Evolutionary conservation across 2,113 vertebrate species (phyloP).

Genomic region (Labrus mixtus): DNA sequence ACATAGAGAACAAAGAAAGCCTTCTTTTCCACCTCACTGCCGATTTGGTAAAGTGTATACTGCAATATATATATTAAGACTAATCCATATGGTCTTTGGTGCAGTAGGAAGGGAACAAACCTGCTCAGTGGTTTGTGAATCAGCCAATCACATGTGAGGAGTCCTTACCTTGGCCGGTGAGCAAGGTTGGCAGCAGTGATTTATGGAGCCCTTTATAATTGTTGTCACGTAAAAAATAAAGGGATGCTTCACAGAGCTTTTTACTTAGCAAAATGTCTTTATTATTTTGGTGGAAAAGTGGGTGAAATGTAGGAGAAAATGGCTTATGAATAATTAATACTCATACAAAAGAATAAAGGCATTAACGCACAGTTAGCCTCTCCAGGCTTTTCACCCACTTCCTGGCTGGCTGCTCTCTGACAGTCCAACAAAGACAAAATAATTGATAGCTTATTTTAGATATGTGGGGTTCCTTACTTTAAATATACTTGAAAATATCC

Average conservation of each 20-base stretch:
- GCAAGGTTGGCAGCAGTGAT: slow-evolving; percentile 65
- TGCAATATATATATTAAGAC: neutral
- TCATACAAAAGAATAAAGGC: slow-evolving; percentile 66
- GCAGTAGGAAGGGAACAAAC: slow-evolving; percentile 33
- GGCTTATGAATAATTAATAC: slow-evolving; percentile 67
- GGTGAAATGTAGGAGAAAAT: slow-evolving; percentile 67
- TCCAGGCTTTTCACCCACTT: slow-evolving; percentile 24
- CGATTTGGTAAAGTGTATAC: too few species aligned
- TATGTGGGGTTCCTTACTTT: slow-evolving; percentile 24
- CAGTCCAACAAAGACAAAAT: slow-evolving; percentile 45
- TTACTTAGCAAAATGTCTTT: slow-evolving; percentile 64
- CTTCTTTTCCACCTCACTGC: too few species aligned
- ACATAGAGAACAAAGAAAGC: too few species aligned
- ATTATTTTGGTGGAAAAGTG: slow-evolving; percentile 64
- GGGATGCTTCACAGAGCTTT: slow-evolving; percentile 75
- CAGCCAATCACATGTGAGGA: slow-evolving; percentile 60
- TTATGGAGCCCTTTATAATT: slow-evolving; percentile 74
- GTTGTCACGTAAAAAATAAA: slow-evolving; percentile 78
- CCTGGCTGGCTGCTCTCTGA: slow-evolving; percentile 35
- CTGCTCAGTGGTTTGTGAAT: slow-evolving; percentile 36
- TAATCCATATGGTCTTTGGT: slow-evolving; percentile 27
- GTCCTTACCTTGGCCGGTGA: slow-evolving; percentile 55
- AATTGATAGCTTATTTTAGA: slow-evolving; percentile 34
- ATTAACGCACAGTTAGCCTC: slow-evolving; percentile 57
- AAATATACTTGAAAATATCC: slow-evolving; percentile 11